Conservation (phyloP, 1,140 invertebrate species). For the Brachionus asplanchnoidis region DNA sequence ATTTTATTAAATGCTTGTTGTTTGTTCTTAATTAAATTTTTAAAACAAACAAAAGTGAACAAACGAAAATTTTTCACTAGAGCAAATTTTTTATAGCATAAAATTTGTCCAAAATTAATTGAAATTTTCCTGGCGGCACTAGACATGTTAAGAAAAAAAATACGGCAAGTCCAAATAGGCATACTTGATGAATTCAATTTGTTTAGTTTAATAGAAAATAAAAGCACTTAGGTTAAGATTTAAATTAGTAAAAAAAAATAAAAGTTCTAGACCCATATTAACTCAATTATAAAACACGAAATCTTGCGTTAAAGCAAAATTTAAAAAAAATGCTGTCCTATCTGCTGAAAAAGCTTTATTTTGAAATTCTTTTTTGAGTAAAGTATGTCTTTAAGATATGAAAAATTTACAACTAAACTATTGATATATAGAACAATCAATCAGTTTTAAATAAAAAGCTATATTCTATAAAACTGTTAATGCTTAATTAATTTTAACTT, state of each 20-base stretch:
- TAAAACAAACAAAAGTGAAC: slow-evolving; percentile 3
- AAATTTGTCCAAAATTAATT: neutral
- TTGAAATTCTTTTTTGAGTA: neutral
- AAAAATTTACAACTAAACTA: neutral
- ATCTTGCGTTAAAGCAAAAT: neutral
- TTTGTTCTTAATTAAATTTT: neutral
- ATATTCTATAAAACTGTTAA: too few relatives aligned
- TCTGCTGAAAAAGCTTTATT: neutral
- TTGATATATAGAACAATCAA: neutral
- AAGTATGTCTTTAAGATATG: neutral
- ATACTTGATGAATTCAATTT: neutral
- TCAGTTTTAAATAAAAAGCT: neutral
- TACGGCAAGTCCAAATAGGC: neutral
- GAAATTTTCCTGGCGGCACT: neutral
- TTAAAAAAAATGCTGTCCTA: neutral
- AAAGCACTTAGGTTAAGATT: slow-evolving; percentile 1
- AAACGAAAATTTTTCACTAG: neutral
- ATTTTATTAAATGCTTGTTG: neutral
- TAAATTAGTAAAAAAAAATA: neutral
- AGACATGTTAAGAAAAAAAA: slow-evolving; percentile 2
- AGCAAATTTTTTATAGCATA: neutral
- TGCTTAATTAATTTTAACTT: too few relatives aligned
- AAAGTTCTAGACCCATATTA: neutral
- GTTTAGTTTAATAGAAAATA: neutral
- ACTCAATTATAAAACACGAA: neutral